These are phyloP conservation scores for Ochlodes sylvanus DNA, from an alignment of 2,888 invertebrate genomes.

Conservation along the genomic window DNA sequence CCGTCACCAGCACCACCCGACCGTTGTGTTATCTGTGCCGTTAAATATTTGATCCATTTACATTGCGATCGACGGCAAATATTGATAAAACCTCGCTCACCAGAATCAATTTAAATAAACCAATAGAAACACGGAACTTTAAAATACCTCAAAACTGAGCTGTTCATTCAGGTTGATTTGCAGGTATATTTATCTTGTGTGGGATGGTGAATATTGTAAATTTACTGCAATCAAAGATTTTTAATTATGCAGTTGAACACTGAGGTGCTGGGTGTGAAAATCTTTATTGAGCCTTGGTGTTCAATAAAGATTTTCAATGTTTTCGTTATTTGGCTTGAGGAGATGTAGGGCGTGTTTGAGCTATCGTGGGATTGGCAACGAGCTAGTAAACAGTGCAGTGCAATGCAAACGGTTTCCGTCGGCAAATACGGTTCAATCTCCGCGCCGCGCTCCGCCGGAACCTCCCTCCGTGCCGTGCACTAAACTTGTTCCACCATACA, in stretches of 20 bases:
- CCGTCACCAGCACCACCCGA: constrained; percentile 25
- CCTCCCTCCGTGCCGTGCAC: constrained; percentile 13
- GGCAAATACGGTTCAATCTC: constrained; percentile 65
- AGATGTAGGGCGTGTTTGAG: constrained; percentile 51
- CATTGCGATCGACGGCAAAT: constrained; percentile 35
- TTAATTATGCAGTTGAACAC: too few relatives aligned
- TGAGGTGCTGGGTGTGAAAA: too few relatives aligned
- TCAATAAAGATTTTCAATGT: constrained; percentile 18
- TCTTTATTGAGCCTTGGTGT: too few relatives aligned
- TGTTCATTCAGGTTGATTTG: too few relatives aligned
- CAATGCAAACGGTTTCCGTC: constrained; percentile 68
- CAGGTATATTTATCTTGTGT: too few relatives aligned
- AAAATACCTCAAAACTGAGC: background rate
- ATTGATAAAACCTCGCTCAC: constrained; percentile 34
- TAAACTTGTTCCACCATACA: constrained; percentile 21
- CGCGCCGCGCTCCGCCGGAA: constrained; percentile 41
- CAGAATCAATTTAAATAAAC: constrained; percentile 33
- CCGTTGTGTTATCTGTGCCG: constrained; percentile 40
- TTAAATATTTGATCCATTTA: constrained; percentile 47
- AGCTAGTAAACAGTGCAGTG: constrained; percentile 67
- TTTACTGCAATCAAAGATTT: too few relatives aligned
- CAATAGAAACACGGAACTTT: constrained; percentile 23
- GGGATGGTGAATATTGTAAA: too few relatives aligned
- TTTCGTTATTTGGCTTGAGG: constrained; percentile 42
- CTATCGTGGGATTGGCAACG: constrained; percentile 53